Evolutionary conservation across 1,140 invertebrate species (phyloP).

Genomic region (Tetramorium alpestre): DNA sequence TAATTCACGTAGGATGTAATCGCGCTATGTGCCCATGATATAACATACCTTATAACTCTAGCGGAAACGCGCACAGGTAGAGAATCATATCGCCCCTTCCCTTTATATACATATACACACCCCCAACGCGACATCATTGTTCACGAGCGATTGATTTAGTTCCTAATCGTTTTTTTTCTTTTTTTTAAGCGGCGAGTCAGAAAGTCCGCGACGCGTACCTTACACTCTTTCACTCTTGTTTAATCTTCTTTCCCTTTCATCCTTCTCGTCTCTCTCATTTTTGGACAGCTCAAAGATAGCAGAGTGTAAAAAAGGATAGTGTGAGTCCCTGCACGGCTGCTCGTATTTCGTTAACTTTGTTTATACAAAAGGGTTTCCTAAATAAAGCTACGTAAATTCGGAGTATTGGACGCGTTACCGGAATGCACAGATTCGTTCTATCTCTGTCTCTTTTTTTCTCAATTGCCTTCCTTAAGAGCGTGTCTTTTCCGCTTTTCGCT

Average conservation of each 20-base stretch:
- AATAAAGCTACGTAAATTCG: constrained; percentile 82
- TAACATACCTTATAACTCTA: constrained; percentile 61
- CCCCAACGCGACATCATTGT: constrained; percentile 81
- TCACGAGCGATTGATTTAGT: constrained; percentile 40
- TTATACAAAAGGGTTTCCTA: constrained; percentile 76
- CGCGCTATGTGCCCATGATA: constrained; percentile 47
- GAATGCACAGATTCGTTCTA: constrained; percentile 78
- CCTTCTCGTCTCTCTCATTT: not conserved
- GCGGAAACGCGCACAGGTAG: constrained; percentile 72
- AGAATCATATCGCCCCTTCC: constrained; percentile 63
- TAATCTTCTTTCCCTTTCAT: not conserved
- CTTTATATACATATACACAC: constrained; percentile 79
- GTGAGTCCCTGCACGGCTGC: constrained; percentile 68
- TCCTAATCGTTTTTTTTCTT: constrained; percentile 29
- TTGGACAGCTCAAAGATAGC: constrained; percentile 51
- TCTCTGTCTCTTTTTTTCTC: not conserved
- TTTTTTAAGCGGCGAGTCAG: constrained; percentile 78
- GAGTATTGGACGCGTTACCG: constrained; percentile 83
- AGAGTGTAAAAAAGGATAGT: constrained; percentile 81
- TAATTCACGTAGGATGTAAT: constrained; percentile 38
- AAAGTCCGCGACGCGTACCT: constrained; percentile 63
- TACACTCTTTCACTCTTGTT: constrained; percentile 36
- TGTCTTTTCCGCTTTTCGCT: constrained; percentile 13
- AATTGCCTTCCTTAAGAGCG: constrained; percentile 7
- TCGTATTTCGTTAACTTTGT: constrained; percentile 59